Evolutionary conservation across 2,888 invertebrate species (phyloP).

Genomic region (Tipula unca): DNA sequence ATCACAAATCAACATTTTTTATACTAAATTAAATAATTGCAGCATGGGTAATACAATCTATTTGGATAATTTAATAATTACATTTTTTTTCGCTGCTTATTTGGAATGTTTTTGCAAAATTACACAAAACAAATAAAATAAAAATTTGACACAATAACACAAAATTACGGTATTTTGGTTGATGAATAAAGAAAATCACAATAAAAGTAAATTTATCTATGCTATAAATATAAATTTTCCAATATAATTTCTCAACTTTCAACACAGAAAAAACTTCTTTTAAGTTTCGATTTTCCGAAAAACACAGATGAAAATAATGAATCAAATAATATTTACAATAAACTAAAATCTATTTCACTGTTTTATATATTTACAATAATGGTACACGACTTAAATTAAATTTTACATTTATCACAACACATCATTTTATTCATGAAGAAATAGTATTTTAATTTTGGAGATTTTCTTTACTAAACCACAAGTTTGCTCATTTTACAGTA

Average conservation of each 20-base stretch:
- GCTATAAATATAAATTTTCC: background rate
- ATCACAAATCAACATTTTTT: background rate
- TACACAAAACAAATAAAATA: background rate
- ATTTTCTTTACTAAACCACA: background rate
- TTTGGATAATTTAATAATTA: background rate
- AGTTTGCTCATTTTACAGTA: background rate
- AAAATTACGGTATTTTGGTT: background rate
- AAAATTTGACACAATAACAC: background rate
- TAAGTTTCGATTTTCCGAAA: background rate
- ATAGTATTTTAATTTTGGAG: background rate
- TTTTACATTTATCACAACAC: background rate
- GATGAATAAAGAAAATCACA: background rate
- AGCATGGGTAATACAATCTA: background rate
- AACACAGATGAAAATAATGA: no score
- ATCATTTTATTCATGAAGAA: background rate
- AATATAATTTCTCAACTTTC: background rate
- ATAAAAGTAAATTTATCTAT: no score
- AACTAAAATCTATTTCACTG: background rate
- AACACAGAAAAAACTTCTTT: background rate
- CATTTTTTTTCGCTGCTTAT: background rate
- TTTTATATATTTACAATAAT: background rate
- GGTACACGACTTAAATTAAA: background rate
- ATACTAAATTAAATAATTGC: background rate
- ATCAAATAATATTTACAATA: no score
- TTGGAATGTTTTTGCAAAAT: background rate